These are phyloP conservation scores for Drosophila tsacasi DNA, from an alignment of 1,140 invertebrate species.

Conservation along the genomic window DNA sequence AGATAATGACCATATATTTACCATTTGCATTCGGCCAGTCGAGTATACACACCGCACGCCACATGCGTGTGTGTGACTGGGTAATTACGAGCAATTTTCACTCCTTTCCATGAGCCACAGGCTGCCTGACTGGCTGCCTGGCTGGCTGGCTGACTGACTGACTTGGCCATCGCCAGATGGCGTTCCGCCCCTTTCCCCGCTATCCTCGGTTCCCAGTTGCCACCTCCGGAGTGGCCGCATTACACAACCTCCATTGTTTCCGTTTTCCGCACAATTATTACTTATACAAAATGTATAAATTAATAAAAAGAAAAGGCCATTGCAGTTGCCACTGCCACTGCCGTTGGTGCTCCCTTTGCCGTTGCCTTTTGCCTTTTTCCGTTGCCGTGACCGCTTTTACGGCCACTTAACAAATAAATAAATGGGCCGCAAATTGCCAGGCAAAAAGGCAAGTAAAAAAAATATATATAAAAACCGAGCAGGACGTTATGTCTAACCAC, in stretches of 20 bases:
- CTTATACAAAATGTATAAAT: constrained; percentile 83
- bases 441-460: constrained; percentile 41
- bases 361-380: constrained; percentile 34
- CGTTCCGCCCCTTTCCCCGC: constrained; percentile 19
- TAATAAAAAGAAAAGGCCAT: constrained; percentile 58
- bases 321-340: constrained; percentile 43
- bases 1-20: constrained; percentile 82
- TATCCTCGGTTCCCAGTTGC: constrained; percentile 24
- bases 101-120: constrained; percentile 73
- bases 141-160: constrained; percentile 57
- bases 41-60: constrained; percentile 9
- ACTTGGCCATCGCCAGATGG: constrained; percentile 46
- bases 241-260: constrained; percentile 84
- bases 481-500: constrained; percentile 60
- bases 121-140: constrained; percentile 42
- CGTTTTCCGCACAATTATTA: constrained; percentile 84
- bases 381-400: constrained; percentile 74
- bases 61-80: constrained; percentile 47
- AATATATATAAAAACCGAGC: constrained; percentile 16
- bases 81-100: constrained; percentile 83
- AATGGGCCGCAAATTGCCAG: constrained; percentile 75
- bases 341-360: constrained; percentile 26
- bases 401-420: constrained; percentile 84
- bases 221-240: constrained; percentile 64
- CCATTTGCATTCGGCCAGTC: constrained; percentile 58